Percentiles rank a stretch among this genome's conserved stretches.
These are phyloP conservation scores for Sinocyclocheilus grahami DNA, from an alignment of 2,113 vertebrate genomes.

Conservation along the genomic window DNA sequence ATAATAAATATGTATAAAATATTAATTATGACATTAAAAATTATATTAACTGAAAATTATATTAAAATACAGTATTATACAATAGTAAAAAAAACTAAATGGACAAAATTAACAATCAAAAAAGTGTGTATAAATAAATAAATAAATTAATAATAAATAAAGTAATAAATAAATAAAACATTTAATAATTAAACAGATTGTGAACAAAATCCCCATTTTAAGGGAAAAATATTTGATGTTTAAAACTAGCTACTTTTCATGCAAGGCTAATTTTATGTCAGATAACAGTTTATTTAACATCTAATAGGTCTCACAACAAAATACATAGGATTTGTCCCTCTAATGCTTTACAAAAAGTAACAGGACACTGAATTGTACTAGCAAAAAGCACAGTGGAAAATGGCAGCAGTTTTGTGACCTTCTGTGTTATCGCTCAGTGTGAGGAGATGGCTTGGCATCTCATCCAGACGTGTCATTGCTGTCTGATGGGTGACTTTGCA, in stretches of 20 bases:
- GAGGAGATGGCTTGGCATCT: slow-evolving; percentile 27
- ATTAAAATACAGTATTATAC: too few species aligned
- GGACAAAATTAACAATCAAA: too few species aligned
- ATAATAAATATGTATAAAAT: too few species aligned
- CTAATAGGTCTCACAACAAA: neutral
- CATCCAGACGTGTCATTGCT: slow-evolving; percentile 22
- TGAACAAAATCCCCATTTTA: too few species aligned
- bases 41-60: too few species aligned
- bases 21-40: too few species aligned
- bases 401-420: slow-evolving; percentile 34
- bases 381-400: neutral
- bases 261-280: too few species aligned
- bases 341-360: neutral
- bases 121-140: too few species aligned
- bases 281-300: neutral
- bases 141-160: too few species aligned
- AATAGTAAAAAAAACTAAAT: too few species aligned
- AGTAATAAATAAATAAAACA: too few species aligned
- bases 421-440: slow-evolving; percentile 29
- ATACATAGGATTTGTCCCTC: neutral
- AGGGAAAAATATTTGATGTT: neutral
- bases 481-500: slow-evolving; percentile 52
- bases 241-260: neutral
- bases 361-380: neutral
- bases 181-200: too few species aligned